Evolutionary conservation across 2,888 invertebrate genomes (phyloP).

Genomic region (Coecobrya sp.): DNA sequence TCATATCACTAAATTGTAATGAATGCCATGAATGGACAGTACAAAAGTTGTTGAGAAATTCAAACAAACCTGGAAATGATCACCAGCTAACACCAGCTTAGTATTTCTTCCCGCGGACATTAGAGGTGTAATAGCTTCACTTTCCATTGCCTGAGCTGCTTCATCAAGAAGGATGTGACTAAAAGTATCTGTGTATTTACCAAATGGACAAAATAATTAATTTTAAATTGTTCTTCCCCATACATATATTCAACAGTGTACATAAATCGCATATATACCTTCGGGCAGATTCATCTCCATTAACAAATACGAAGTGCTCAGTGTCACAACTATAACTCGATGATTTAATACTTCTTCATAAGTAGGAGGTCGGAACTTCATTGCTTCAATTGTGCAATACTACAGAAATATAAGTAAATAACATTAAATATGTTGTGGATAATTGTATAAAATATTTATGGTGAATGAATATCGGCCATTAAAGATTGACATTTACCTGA

Average conservation of each 20-base stretch:
- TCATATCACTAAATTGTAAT: no score
- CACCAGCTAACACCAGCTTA: conserved; percentile 94
- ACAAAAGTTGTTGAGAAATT: no score
- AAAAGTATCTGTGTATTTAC: conserved; percentile 89
- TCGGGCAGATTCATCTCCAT: conserved; percentile 91
- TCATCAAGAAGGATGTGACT: conserved; percentile 95
- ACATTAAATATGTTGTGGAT: no score
- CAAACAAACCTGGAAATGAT: conserved; percentile 92
- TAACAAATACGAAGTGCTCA: conserved; percentile 93
- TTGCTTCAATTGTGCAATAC: conserved; percentile 92
- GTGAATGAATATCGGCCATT: no score
- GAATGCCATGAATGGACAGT: no score
- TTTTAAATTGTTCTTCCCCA: no score
- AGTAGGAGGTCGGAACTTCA: conserved; percentile 91
- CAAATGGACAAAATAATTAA: not conserved
- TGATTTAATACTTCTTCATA: conserved; percentile 92
- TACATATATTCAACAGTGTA: no score
- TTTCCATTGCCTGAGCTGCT: conserved; percentile 95
- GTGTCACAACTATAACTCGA: conserved; percentile 93
- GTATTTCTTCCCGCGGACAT: conserved; percentile 92
- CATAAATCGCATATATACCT: conserved; percentile 88
- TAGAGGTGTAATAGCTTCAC: conserved; percentile 94
- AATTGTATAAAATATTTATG: no score
- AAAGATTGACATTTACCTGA: no score
- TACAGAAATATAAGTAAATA: conserved; percentile 87